A percentile compares a stretch with the other conserved stretches of the same genome.
phyloP scores from a whole-genome alignment of 2,113 vertebrate species.

The Dasyprocta punctata region DNA sequence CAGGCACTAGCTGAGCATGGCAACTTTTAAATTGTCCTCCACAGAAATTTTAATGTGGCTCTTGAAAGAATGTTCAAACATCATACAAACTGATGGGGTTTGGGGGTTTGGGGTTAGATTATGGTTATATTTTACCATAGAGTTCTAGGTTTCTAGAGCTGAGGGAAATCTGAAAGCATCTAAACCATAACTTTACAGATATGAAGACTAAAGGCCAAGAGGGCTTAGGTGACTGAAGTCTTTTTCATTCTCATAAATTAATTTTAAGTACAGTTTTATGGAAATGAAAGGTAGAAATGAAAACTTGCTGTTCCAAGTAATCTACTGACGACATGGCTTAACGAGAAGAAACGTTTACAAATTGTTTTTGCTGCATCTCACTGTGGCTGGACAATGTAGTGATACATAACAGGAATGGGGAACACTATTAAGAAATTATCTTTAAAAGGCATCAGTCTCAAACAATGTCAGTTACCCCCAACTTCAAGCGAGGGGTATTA shows the following conservation, averaged over 20 bases:
- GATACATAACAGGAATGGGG: neutral
- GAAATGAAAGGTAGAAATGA: neutral
- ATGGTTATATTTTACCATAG: neutral
- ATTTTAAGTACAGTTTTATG: neutral
- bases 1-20: neutral
- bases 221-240: neutral
- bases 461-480: neutral
- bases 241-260: neutral
- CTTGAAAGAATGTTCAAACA: neutral
- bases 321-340: neutral
- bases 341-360: neutral
- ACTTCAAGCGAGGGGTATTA: neutral
- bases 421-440: neutral
- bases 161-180: neutral
- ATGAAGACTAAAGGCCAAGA: neutral
- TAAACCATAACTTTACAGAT: neutral
- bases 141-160: neutral
- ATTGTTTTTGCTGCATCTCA: constrained; percentile 17
- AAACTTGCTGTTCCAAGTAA: neutral
- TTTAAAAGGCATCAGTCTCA: constrained; percentile 7
- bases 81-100: neutral
- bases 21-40: neutral
- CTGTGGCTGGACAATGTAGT: neutral
- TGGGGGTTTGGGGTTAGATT: neutral
- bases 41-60: neutral